These are phyloP conservation scores for Hydriomena furcata DNA, from an alignment of 2,888 invertebrate species.

Conservation along the genomic window DNA sequence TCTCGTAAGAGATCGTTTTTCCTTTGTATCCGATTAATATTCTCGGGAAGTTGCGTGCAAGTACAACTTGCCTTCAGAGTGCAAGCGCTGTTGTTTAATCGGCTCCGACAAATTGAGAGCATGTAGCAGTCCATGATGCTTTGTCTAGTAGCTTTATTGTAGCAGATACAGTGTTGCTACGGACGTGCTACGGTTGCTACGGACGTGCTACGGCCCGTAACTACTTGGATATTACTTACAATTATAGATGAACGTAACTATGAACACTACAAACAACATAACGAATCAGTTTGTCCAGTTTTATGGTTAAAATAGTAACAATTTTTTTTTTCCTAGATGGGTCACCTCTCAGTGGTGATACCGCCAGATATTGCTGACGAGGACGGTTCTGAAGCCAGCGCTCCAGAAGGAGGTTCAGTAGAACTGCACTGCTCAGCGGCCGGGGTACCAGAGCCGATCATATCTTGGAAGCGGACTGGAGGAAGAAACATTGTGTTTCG, in stretches of 20 bases:
- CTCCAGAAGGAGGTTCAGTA: constrained; percentile 91
- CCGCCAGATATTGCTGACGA: constrained; percentile 91
- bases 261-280: no score
- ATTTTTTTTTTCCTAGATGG: constrained; percentile 88
- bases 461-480: constrained; percentile 91
- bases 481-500: constrained; percentile 90
- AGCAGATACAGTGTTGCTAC: constrained; percentile 22
- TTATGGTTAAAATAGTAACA: no score
- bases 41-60: constrained; percentile 37
- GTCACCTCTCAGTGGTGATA: constrained; percentile 92
- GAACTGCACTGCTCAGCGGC: constrained; percentile 90
- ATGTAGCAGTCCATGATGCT: constrained; percentile 44
- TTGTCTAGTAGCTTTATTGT: constrained; percentile 32
- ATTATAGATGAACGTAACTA: no score
- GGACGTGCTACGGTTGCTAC: neutral
- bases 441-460: constrained; percentile 90
- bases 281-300: no score
- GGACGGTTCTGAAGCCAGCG: constrained; percentile 85
- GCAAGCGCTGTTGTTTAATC: constrained; percentile 38
- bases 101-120: constrained; percentile 45
- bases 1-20: constrained; percentile 55
- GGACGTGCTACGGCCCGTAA: constrained; percentile 12
- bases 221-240: neutral
- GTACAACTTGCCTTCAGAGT: constrained; percentile 41
- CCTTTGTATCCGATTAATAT: constrained; percentile 60